Percentiles rank a stretch among this genome's conserved stretches.
Conservation (phyloP, 1,140 invertebrate species). For the Papilio machaon region DNA sequence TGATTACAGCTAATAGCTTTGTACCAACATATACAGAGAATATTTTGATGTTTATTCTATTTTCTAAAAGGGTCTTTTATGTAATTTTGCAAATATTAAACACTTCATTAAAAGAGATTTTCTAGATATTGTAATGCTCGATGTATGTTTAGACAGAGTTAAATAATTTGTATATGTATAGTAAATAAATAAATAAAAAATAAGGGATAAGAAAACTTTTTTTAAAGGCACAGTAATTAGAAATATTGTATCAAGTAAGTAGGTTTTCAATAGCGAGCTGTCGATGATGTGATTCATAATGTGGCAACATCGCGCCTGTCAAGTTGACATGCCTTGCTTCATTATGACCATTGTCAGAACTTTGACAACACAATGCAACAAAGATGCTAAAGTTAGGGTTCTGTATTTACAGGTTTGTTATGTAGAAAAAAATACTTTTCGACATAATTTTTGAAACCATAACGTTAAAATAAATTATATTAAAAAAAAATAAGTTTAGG, state of each 20-base stretch:
- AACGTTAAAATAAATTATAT: too few species aligned
- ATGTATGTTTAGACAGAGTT: neutral
- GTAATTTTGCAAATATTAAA: neutral
- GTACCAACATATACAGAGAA: neutral
- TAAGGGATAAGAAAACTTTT: neutral
- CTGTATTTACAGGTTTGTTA: neutral
- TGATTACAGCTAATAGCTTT: neutral
- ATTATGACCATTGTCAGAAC: constrained; percentile 26
- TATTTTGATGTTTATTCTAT: too few species aligned
- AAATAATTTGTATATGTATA: too few species aligned
- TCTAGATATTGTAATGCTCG: neutral
- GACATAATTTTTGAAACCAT: too few species aligned
- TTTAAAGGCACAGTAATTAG: neutral
- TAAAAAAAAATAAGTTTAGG: too few species aligned
- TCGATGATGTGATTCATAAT: constrained; percentile 7
- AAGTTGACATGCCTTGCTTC: constrained; percentile 1
- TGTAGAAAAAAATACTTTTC: too few species aligned
- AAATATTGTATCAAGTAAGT: constrained; percentile 5
- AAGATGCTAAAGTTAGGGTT: neutral
- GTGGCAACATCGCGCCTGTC: constrained; percentile 14
- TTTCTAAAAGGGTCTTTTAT: neutral
- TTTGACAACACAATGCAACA: constrained; percentile 3
- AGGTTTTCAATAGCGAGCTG: constrained; percentile 10
- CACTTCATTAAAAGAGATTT: neutral
- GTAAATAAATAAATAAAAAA: neutral